Base-by-base conservation (phyloP, 2,888 invertebrate genomes). In the Anaspis maculata region DNA sequence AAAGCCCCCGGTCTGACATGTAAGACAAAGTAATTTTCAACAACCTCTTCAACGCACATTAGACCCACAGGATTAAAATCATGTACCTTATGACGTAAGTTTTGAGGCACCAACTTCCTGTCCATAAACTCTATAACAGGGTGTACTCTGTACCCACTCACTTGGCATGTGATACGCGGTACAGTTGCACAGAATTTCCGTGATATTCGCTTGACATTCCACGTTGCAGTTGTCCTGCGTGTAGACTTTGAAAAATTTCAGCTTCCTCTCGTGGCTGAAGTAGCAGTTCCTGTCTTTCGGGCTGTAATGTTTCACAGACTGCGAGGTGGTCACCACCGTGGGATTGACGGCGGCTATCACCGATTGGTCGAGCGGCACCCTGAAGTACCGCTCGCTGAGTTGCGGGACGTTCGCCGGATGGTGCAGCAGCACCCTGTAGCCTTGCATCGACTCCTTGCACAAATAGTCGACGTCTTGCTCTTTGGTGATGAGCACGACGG, bases 291-390 rank as follows among this genome's bases (percentile, higher is more conserved):
- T 71, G 24, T 76, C 72, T 19, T 66, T 58, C 1, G 79, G 74
- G 26, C 70, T 66, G 44, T 79, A 80, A 30, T 73, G 68, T 44
- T 64, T 68, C 1, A 81, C 61, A n/a, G 76, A 76, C 27, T 72
- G 70, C 1, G 78, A 77, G 2, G 80, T 80, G 3, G 75, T 77
- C 61, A 79, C 79, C 67, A 80, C 77, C 55, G 77, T 16, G 11
- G 34, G 34, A 21, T 29, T 24, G 10, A 34, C 27, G 2, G 30
- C 29, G 1, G 21, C 30, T 7, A 30, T 12, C 5, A 30, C 22
- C 6, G n/a, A 19, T 30, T 34, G 27, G 11, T 16, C 30, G 3
- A 25, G 11, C 3, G 34, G 30, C 2, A 34, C 13, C 3, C 25
- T 22, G 10, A 34, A 30, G 15, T 25, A 26, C 4, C 30, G 14